Evolutionary conservation across 2,888 invertebrate species (phyloP).

Genomic region (Globia sparganii): DNA sequence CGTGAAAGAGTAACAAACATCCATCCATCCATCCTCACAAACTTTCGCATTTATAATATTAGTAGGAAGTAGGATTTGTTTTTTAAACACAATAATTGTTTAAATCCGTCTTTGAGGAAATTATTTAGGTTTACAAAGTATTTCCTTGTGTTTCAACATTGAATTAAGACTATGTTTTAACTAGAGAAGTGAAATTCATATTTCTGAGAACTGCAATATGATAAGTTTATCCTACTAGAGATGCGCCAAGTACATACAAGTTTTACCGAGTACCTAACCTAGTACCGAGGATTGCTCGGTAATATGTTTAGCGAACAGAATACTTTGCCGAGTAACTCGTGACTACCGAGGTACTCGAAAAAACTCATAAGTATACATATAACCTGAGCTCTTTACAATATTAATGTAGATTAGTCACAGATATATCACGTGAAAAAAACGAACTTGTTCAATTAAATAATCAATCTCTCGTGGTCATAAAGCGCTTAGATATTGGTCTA

Average conservation of each 20-base stretch:
- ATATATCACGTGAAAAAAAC: too few species aligned
- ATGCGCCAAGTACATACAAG: too few species aligned
- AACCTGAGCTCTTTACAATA: background rate
- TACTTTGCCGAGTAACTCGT: background rate
- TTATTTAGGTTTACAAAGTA: background rate
- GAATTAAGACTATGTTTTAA: background rate
- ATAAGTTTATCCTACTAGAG: background rate
- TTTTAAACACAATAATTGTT: conserved; percentile 30
- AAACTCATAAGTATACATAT: background rate
- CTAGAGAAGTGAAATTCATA: background rate
- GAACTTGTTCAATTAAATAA: too few species aligned
- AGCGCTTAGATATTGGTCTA: too few species aligned
- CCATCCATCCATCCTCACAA: too few species aligned
- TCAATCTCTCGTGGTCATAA: too few species aligned
- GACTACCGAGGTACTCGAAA: background rate
- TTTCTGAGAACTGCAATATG: background rate
- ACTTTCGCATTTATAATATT: too few species aligned
- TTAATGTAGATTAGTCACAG: background rate
- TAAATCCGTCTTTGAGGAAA: background rate
- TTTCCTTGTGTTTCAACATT: conserved; percentile 18
- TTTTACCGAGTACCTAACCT: background rate
- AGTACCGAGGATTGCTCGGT: background rate
- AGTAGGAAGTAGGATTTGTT: too few species aligned
- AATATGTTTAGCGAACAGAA: background rate
- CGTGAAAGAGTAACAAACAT: too few species aligned